Conservation (phyloP, 2,113 vertebrate species). For the Calyptomena viridis region DNA sequence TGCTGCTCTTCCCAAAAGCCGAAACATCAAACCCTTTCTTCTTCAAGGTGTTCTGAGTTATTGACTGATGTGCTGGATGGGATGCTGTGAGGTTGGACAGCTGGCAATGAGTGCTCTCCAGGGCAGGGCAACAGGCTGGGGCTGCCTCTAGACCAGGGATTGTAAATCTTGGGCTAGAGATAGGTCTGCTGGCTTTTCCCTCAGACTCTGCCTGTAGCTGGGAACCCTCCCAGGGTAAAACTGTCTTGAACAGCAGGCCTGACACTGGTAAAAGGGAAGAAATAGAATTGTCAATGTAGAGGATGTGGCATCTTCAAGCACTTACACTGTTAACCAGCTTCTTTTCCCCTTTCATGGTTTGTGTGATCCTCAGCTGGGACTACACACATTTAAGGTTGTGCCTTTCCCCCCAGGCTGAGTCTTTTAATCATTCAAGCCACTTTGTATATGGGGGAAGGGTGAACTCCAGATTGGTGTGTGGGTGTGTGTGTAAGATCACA, state of each 20-base stretch:
- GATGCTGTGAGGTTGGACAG: not conserved
- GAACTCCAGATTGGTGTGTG: not conserved
- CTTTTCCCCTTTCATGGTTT: not conserved
- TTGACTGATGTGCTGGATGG: not conserved
- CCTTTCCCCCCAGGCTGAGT: not conserved
- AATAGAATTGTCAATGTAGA: not conserved
- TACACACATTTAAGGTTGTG: not conserved
- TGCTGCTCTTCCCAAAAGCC: not conserved
- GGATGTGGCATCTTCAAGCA: not conserved
- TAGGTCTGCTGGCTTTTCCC: not conserved
- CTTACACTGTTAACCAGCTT: not conserved
- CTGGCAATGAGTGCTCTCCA: not conserved
- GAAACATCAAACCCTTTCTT: not conserved
- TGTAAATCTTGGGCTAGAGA: not conserved
- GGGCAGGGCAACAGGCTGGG: not conserved
- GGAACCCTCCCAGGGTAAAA: not conserved
- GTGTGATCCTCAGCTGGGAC: not conserved
- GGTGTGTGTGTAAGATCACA: not conserved
- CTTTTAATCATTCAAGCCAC: not conserved
- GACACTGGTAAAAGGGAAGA: not conserved
- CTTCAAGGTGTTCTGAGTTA: not conserved
- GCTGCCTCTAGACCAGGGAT: not conserved
- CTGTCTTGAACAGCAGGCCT: not conserved
- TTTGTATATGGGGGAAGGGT: not conserved
- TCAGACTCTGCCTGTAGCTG: not conserved